Evolutionary conservation across 2,113 vertebrate genomes (phyloP).

Genomic region (western clawed frog (Xenopus tropicalis)): UCB_Xtro_10.0 CM004449.2:35299501-35300000

Average conservation of each 20-base stretch:
- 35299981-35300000: slow-evolving; percentile 39
- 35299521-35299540: no score
- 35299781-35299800: slow-evolving; percentile 48
- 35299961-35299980: slow-evolving; percentile 46
- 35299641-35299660: slow-evolving; percentile 69
- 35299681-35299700: slow-evolving; percentile 67
- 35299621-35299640: slow-evolving; percentile 71
- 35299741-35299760: slow-evolving; percentile 77
- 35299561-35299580: slow-evolving; percentile 24
- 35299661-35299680: slow-evolving; percentile 70
- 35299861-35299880: slow-evolving; percentile 51
- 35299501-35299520: no score
- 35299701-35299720: slow-evolving; percentile 70
- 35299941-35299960: slow-evolving; percentile 58
- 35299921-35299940: slow-evolving; percentile 62
- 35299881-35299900: slow-evolving; percentile 52
- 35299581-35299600: slow-evolving; percentile 59
- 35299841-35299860: slow-evolving; percentile 63
- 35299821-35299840: slow-evolving; percentile 69
- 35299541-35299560: not conserved
- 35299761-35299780: slow-evolving; percentile 69
- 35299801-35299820: slow-evolving; percentile 49
- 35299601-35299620: slow-evolving; percentile 72
- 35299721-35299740: slow-evolving; percentile 79
- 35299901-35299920: slow-evolving; percentile 61